Percentiles rank a stretch among this genome's conserved stretches.
Conservation (phyloP, 2,113 vertebrate genomes). For the Daboia siamensis region DNA sequence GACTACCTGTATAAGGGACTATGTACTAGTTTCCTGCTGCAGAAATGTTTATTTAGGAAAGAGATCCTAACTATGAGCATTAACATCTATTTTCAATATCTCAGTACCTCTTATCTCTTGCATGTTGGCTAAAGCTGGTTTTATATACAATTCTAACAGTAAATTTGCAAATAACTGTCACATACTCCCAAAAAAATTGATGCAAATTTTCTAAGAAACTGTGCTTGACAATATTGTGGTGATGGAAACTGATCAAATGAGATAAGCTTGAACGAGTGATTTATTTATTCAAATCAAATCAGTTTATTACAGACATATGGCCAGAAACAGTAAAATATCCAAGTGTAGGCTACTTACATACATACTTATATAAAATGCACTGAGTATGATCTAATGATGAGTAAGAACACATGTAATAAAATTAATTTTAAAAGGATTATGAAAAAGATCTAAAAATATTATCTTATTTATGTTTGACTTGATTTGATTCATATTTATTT, state of each 20-base stretch:
- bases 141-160: background rate
- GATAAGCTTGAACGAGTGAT: background rate
- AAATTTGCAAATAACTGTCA: background rate
- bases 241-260: background rate
- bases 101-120: background rate
- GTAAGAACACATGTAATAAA: too few relatives aligned
- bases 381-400: too few relatives aligned
- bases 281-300: background rate
- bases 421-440: too few relatives aligned
- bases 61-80: background rate
- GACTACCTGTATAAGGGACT: background rate
- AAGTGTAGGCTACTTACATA: too few relatives aligned
- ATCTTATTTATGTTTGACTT: too few relatives aligned
- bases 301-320: too few relatives aligned
- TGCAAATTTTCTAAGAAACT: background rate
- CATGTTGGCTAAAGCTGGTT: background rate
- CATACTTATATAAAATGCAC: too few relatives aligned
- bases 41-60: background rate
- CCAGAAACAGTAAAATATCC: too few relatives aligned
- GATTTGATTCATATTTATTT: background rate
- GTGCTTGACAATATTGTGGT: background rate
- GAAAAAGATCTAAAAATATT: too few relatives aligned
- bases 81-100: background rate
- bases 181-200: background rate
- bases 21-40: background rate